A percentile compares a stretch with the other conserved stretches of the same genome.
Conservation (phyloP, 2,797 vertebrate species). For the Acipenser oxyrinchus region DNA sequence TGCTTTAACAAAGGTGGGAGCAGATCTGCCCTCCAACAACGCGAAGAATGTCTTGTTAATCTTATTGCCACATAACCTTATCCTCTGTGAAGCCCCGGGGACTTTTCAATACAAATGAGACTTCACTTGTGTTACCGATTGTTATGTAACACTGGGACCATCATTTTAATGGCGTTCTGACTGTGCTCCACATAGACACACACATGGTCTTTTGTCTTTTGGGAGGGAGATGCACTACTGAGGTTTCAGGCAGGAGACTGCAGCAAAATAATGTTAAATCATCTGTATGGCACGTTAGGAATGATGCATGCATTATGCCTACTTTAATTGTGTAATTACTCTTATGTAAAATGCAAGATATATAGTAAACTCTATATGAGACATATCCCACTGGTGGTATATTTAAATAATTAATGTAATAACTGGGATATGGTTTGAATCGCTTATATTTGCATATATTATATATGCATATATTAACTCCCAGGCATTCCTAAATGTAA, state of each 20-base stretch:
- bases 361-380: neutral
- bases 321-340: neutral
- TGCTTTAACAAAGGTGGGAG: conserved; percentile 3
- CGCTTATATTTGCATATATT: neutral
- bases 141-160: neutral
- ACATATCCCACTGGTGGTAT: conserved; percentile 1
- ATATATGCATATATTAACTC: neutral
- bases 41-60: neutral
- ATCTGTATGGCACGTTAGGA: neutral
- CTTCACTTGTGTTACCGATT: neutral
- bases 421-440: neutral
- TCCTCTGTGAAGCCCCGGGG: neutral
- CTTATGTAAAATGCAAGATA: neutral
- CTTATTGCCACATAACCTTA: conserved; percentile 5
- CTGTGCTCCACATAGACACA: neutral
- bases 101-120: neutral
- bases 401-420: neutral
- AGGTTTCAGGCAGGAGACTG: neutral
- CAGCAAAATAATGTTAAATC: neutral
- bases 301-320: neutral
- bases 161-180: neutral
- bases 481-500: no score
- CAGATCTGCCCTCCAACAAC: conserved; percentile 6
- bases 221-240: neutral
- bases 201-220: neutral